These are phyloP conservation scores for Onychostoma macrolepis DNA, from an alignment of 2,113 vertebrate genomes.

Conservation along the genomic window DNA sequence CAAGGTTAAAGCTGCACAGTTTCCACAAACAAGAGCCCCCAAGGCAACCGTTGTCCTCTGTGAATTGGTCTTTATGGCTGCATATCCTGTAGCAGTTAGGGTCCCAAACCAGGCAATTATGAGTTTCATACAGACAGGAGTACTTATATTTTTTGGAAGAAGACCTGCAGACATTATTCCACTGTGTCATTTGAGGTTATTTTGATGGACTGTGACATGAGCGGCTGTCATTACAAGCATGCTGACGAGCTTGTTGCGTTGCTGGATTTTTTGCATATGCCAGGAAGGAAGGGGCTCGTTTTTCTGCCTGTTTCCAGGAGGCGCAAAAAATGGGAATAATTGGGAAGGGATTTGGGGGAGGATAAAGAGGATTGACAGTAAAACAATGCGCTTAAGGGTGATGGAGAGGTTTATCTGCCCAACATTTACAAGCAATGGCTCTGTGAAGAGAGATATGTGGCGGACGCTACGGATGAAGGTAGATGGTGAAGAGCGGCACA, in stretches of 20 bases:
- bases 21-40: constrained; percentile 38
- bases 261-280: not conserved
- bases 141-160: constrained; percentile 29
- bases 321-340: not conserved
- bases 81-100: not conserved
- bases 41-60: constrained; percentile 27
- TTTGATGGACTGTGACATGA: constrained; percentile 13
- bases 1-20: not conserved
- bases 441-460: not conserved
- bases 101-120: constrained; percentile 51
- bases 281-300: not conserved
- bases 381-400: constrained; percentile 1
- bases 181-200: constrained; percentile 20
- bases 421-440: not conserved
- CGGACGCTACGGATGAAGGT: not conserved
- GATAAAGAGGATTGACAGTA: not conserved
- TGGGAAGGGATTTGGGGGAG: not conserved
- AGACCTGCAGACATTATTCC: constrained; percentile 3
- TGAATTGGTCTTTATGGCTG: constrained; percentile 13
- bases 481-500: not conserved
- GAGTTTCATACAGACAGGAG: constrained; percentile 31
- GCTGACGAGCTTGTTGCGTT: not conserved
- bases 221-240: not conserved
- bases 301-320: not conserved
- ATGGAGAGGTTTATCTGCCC: constrained; percentile 13